Evolutionary conservation across 2,888 invertebrate genomes (phyloP).

Genomic region (Peribatodes rhomboidaria): DNA sequence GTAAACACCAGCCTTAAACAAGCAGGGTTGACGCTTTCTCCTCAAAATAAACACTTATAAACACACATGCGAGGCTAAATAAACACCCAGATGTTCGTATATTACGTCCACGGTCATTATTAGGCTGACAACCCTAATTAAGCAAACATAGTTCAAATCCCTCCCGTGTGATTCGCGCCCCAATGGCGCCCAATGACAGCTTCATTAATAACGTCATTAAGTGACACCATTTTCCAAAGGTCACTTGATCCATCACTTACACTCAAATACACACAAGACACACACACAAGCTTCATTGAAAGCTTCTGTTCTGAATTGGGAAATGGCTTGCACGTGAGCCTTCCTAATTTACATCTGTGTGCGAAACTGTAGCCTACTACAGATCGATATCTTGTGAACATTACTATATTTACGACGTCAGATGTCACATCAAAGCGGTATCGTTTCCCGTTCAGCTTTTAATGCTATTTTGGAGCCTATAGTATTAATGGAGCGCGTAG

Average conservation of each 20-base stretch:
- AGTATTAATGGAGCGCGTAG: constrained; percentile 31
- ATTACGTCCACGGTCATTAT: constrained; percentile 26
- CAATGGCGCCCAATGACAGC: constrained; percentile 13
- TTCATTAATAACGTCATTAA: constrained; percentile 31
- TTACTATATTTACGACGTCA: constrained; percentile 26
- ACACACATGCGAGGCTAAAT: constrained; percentile 41
- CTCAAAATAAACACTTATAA: constrained; percentile 47
- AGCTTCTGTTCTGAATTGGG: constrained; percentile 3
- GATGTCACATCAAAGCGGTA: constrained; percentile 31
- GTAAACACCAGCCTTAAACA: constrained; percentile 71
- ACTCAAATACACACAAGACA: no score
- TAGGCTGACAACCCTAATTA: constrained; percentile 39
- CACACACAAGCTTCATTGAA: not conserved
- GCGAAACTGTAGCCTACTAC: constrained; percentile 14
- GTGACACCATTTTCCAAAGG: constrained; percentile 21
- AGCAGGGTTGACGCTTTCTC: constrained; percentile 64
- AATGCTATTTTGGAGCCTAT: constrained; percentile 23
- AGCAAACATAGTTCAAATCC: constrained; percentile 32
- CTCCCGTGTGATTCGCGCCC: constrained; percentile 21
- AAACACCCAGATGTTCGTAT: constrained; percentile 36
- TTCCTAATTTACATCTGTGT: constrained; percentile 20
- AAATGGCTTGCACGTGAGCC: constrained; percentile 13
- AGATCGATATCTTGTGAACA: constrained; percentile 29
- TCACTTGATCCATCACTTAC: constrained; percentile 15
- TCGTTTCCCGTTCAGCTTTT: constrained; percentile 18